These are phyloP conservation scores for Diabrotica virgifera DNA, from an alignment of 1,140 invertebrate species.

Conservation along the genomic window DNA sequence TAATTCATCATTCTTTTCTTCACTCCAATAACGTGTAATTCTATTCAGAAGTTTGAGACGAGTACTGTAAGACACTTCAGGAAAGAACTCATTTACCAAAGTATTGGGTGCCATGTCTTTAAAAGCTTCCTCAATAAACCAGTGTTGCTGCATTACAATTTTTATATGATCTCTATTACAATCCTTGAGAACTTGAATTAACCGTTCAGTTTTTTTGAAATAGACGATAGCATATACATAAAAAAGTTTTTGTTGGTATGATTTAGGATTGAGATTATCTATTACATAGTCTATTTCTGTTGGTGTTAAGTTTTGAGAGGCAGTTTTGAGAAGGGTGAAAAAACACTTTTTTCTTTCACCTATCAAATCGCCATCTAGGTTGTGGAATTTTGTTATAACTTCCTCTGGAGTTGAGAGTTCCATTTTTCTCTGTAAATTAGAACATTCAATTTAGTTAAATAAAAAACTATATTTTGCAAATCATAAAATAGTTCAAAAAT, in stretches of 20 bases:
- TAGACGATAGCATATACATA: not conserved
- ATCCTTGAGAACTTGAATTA: not conserved
- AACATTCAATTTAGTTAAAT: no score
- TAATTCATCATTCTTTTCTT: not conserved
- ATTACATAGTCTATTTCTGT: not conserved
- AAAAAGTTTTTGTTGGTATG: not conserved
- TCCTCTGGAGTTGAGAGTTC: not conserved
- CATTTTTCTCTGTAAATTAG: not conserved
- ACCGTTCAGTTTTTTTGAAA: not conserved
- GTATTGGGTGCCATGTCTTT: not conserved
- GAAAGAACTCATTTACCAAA: not conserved
- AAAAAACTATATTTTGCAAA: no score
- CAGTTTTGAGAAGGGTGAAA: not conserved
- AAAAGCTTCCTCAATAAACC: not conserved
- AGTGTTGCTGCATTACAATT: not conserved
- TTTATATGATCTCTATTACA: not conserved
- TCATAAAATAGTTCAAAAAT: no score
- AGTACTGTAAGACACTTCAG: not conserved
- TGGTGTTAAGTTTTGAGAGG: not conserved
- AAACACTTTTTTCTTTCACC: not conserved
- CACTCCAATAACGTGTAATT: not conserved
- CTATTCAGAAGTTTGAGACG: not conserved
- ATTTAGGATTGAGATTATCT: not conserved
- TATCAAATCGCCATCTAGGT: not conserved
- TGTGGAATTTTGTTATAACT: not conserved